These are phyloP conservation scores for Coccyzus lansbergi DNA, from an alignment of 2,797 vertebrate genomes.

Conservation along the genomic window DNA sequence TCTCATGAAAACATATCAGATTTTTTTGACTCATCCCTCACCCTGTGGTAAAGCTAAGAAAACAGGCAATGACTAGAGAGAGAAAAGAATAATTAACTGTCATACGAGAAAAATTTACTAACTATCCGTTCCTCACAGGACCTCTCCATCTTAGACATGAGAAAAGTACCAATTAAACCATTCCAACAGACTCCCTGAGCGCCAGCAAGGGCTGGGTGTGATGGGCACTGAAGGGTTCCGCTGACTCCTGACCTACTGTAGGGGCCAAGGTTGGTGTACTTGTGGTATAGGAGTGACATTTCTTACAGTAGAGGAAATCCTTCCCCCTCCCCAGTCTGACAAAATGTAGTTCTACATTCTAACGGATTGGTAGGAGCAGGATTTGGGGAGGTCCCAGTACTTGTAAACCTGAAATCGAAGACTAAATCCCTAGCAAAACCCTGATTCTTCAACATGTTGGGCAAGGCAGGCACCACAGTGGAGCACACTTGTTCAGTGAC, in stretches of 20 bases:
- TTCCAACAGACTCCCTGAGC: neutral
- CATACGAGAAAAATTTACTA: neutral
- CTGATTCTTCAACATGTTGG: neutral
- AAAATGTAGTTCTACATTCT: rapidly evolving
- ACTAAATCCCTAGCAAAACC: neutral
- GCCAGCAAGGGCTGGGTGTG: neutral
- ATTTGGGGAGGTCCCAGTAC: neutral
- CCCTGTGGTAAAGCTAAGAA: neutral
- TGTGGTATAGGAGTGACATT: rapidly evolving
- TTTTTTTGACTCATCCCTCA: slow-evolving; percentile 51
- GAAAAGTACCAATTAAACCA: neutral
- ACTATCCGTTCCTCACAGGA: neutral
- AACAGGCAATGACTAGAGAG: neutral
- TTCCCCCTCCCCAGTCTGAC: neutral
- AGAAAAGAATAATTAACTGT: neutral
- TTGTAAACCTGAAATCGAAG: neutral
- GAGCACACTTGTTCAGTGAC: neutral
- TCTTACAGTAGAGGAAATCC: neutral
- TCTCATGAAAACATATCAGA: slow-evolving; percentile 61
- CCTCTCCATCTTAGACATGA: neutral
- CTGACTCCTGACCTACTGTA: neutral
- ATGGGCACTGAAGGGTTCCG: rapidly evolving
- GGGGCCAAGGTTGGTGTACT: neutral
- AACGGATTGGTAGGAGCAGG: neutral
- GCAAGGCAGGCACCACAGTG: neutral